Conservation (phyloP, 2,113 vertebrate genomes). For the Bucco capensis region DNA sequence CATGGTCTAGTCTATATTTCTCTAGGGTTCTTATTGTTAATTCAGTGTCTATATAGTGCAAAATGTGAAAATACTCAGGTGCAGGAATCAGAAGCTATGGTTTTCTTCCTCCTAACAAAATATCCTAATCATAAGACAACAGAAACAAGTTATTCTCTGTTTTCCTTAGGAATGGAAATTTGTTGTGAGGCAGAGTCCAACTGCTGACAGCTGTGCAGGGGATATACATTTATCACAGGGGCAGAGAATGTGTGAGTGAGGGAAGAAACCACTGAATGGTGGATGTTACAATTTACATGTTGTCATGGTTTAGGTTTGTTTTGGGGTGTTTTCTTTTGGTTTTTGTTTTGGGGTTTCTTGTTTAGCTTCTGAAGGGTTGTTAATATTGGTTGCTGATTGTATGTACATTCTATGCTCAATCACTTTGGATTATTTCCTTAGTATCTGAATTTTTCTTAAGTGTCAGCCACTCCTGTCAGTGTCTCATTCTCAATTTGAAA, state of each 20-base stretch:
- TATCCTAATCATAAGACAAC: not conserved
- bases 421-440: not conserved
- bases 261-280: not conserved
- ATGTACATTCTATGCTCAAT: not conserved
- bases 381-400: not conserved
- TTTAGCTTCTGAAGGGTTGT: not conserved
- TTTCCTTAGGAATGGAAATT: not conserved
- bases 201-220: not conserved
- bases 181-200: not conserved
- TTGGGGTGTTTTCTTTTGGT: too few species aligned
- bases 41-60: not conserved
- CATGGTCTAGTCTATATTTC: not conserved
- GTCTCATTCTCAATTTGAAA: slow-evolving; percentile 21
- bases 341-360: too few species aligned
- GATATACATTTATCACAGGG: not conserved
- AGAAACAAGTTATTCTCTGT: not conserved
- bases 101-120: not conserved
- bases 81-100: not conserved
- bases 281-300: not conserved
- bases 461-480: not conserved
- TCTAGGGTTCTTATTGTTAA: not conserved
- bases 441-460: not conserved
- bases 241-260: not conserved
- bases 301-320: not conserved
- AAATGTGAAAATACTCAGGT: not conserved